A percentile compares a stretch with the other conserved stretches of the same genome.
Evolutionary conservation across 2,113 vertebrate species (phyloP).

Genomic region (Spea multiplicata): DNA sequence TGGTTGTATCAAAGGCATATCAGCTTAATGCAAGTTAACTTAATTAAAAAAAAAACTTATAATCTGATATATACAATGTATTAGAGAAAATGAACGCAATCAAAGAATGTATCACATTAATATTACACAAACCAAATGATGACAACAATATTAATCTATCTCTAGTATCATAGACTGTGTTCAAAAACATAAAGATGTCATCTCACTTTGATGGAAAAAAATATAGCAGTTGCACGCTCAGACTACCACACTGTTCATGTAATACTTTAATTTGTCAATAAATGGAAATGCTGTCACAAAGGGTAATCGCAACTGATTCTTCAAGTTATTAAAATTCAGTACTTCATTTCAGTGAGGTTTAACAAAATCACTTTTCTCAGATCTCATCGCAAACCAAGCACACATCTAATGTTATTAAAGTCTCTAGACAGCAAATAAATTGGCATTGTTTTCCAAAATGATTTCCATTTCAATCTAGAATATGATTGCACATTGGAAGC

Average conservation of each 20-base stretch:
- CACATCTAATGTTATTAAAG: slow-evolving; percentile 39
- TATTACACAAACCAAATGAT: not conserved
- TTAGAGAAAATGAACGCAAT: too few relatives aligned
- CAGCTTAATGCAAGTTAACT: not conserved
- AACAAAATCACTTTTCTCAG: slow-evolving; percentile 35
- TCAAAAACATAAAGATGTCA: slow-evolving; percentile 35
- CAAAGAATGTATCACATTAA: not conserved
- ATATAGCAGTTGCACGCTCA: slow-evolving; percentile 15
- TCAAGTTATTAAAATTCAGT: slow-evolving; percentile 42
- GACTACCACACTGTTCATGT: slow-evolving; percentile 26
- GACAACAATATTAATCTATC: not conserved
- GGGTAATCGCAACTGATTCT: slow-evolving; percentile 30
- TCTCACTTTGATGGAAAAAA: slow-evolving; percentile 14
- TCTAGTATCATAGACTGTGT: slow-evolving; percentile 7
- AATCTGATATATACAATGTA: not conserved
- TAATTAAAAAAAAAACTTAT: not conserved
- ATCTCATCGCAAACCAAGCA: slow-evolving; percentile 24
- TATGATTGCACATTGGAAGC: slow-evolving; percentile 39
- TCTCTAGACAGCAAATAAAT: slow-evolving; percentile 44
- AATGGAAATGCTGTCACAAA: slow-evolving; percentile 36
- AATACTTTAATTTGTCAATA: slow-evolving; percentile 46
- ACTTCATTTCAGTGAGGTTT: slow-evolving; percentile 26
- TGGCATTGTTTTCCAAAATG: slow-evolving; percentile 45
- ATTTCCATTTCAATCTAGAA: slow-evolving; percentile 44
- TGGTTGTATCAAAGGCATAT: too few relatives aligned